These are phyloP conservation scores for Hermodice carunculata DNA, from an alignment of 2,888 invertebrate genomes.

Conservation along the genomic window DNA sequence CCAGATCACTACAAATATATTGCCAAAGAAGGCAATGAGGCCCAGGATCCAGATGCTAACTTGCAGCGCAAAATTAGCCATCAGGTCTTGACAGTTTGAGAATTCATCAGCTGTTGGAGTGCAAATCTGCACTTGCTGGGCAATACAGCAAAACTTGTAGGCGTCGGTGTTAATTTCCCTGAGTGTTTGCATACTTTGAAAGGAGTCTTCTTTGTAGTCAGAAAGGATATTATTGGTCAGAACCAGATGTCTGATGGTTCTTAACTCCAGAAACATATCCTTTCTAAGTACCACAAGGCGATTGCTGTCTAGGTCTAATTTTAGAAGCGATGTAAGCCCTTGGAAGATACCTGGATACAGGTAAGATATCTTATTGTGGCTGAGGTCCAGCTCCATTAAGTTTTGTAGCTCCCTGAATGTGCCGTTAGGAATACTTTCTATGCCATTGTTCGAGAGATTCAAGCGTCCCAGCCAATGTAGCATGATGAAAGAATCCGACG, in stretches of 20 bases:
- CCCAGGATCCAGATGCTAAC: slow-evolving; percentile 77
- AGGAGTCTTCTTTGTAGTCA: slow-evolving; percentile 8
- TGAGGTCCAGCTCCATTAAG: slow-evolving; percentile 20
- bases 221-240: slow-evolving; percentile 10
- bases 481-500: neutral
- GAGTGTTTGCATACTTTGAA: slow-evolving; percentile 13
- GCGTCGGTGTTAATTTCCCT: slow-evolving; percentile 43
- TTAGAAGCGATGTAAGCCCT: slow-evolving; percentile 3
- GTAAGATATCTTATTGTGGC: slow-evolving; percentile 7
- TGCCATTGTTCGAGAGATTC: neutral
- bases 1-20: slow-evolving; percentile 69
- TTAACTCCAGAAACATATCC: neutral
- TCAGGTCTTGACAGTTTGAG: slow-evolving; percentile 31
- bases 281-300: neutral
- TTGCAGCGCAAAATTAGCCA: slow-evolving; percentile 34
- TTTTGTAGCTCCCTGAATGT: neutral
- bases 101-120: slow-evolving; percentile 24
- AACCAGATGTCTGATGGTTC: neutral
- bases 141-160: slow-evolving; percentile 57
- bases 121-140: slow-evolving; percentile 39
- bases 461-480: neutral
- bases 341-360: slow-evolving; percentile 4
- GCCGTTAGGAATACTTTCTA: neutral
- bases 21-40: slow-evolving; percentile 74
- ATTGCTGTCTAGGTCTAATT: neutral